Conservation (phyloP, 2,888 invertebrate species). For the Pandemis heparana region DNA sequence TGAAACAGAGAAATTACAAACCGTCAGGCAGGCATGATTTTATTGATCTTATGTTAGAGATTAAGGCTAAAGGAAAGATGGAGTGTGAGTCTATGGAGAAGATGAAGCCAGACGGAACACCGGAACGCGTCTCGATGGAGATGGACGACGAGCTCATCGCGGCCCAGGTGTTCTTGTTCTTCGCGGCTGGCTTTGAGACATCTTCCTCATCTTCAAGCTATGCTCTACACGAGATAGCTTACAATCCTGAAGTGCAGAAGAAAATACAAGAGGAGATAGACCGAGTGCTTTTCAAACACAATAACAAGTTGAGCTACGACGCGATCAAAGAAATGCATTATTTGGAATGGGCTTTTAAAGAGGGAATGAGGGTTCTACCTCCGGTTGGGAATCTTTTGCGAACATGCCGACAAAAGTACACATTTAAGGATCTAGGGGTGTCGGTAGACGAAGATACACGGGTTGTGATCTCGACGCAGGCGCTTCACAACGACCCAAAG, state of each 20-base stretch:
- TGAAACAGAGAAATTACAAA: constrained; percentile 29
- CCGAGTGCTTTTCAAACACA: constrained; percentile 14
- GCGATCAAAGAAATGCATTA: constrained; percentile 37
- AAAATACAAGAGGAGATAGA: constrained; percentile 51
- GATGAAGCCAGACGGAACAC: constrained; percentile 19
- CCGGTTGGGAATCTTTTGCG: constrained; percentile 11
- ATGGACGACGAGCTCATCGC: constrained; percentile 28
- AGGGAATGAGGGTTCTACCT: constrained; percentile 29
- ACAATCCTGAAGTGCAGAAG: constrained; percentile 51
- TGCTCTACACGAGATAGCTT: constrained; percentile 50
- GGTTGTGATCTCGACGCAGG: constrained; percentile 21
- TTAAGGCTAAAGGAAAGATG: constrained; percentile 17
- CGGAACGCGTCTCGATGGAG: constrained; percentile 15
- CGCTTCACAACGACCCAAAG: constrained; percentile 39
- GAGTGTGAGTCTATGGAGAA: constrained; percentile 32
- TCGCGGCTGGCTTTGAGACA: constrained; percentile 55
- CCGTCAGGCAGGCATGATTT: constrained; percentile 31
- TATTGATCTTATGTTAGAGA: constrained; percentile 24
- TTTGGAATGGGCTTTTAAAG: constrained; percentile 32
- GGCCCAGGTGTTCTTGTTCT: constrained; percentile 36
- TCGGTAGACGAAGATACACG: constrained; percentile 26
- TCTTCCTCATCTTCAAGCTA: constrained; percentile 54
- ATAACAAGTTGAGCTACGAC: constrained; percentile 28
- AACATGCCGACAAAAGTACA: constrained; percentile 32
- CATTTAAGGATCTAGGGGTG: constrained; percentile 28